Base-by-base conservation (phyloP, 2,888 invertebrate species). In the Hydraecia micacea region DNA sequence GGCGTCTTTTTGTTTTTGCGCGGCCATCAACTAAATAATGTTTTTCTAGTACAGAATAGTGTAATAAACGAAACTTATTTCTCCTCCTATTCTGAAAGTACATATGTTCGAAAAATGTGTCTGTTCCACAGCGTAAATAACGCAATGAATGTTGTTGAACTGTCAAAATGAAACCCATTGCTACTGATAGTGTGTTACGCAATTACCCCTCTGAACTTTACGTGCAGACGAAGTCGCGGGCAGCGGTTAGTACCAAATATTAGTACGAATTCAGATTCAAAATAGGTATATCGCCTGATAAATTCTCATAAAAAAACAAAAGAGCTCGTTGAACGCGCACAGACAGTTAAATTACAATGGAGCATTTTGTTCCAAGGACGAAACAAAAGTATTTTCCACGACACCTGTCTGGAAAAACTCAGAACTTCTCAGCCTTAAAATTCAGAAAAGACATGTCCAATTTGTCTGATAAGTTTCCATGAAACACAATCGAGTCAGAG, bases 391-490 rank as follows among this genome's bases (percentile, higher is more conserved):
- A 32, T 63, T 36, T 25, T 62, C 3, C n/a, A 46, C 42, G 36
- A 42, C 15, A 73, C 58, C 70, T 71, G 71, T 63, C 46, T 68
- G n/a, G 49, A 62, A 69, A 39, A 73, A 70, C n/a, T 55, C 66
- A 72, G 46, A 49, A 63, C 52, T 73, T 63, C 5, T 42, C 65
- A 39, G 49, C 39, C 69, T 77, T 73, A 46, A 75, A 70, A 70
- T 79, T 80, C 70, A 63, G 73, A 65, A 62, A 63, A 65, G 73
- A 72, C 77, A 52, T 73, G 46, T 72, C 39, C 77, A 86, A 87
- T 79, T 79, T 70, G 80, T 81, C 77, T 81, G 79, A 58, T 74
- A 79, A 87, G 66, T 87, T 81, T 75, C 55, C 52, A 42, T 66
- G 42, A 13, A 58, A 73, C n/a, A 42, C 46, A 87, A 87, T 81